These are phyloP conservation scores for Octodon degus DNA, from an alignment of 2,113 vertebrate species.

Conservation along the genomic window DNA sequence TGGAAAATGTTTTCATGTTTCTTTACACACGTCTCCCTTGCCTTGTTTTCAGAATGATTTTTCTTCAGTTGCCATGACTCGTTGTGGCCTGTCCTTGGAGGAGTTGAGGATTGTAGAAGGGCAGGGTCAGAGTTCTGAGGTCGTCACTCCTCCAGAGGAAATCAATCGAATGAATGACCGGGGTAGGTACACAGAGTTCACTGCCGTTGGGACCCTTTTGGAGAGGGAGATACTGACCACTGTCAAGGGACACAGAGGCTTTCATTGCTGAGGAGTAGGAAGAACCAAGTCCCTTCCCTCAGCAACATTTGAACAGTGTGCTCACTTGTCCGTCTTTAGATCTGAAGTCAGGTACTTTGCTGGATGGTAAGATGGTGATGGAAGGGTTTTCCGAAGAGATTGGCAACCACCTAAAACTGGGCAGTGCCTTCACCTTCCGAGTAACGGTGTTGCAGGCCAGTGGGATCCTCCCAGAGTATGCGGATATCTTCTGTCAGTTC, in stretches of 20 bases:
- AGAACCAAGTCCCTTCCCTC: neutral
- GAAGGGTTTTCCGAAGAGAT: conserved; percentile 90
- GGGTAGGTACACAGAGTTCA: conserved; percentile 85
- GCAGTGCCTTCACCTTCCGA: conserved; percentile 97
- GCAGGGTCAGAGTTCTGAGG: conserved; percentile 96
- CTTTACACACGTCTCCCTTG: neutral
- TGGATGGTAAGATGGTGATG: conserved; percentile 92
- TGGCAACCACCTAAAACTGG: conserved; percentile 93
- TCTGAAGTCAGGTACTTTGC: conserved; percentile 90
- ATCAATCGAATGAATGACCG: conserved; percentile 93
- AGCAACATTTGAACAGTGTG: neutral
- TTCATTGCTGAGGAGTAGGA: neutral
- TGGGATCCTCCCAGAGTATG: conserved; percentile 94
- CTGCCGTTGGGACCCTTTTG: neutral
- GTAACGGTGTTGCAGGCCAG: conserved; percentile 97
- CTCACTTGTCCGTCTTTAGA: conserved; percentile 85
- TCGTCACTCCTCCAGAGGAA: conserved; percentile 95
- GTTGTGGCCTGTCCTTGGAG: conserved; percentile 95
- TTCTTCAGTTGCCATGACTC: conserved; percentile 91
- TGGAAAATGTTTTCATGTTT: neutral
- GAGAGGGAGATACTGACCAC: neutral
- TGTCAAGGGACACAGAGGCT: neutral
- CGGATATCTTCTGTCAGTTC: conserved; percentile 99
- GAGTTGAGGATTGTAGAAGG: conserved; percentile 98
- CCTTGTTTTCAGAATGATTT: conserved; percentile 90